A percentile compares a stretch with the other conserved stretches of the same genome.
Evolutionary conservation across 2,113 vertebrate species (phyloP).

Genomic region (Sarotherodon lohbergeri): DNA sequence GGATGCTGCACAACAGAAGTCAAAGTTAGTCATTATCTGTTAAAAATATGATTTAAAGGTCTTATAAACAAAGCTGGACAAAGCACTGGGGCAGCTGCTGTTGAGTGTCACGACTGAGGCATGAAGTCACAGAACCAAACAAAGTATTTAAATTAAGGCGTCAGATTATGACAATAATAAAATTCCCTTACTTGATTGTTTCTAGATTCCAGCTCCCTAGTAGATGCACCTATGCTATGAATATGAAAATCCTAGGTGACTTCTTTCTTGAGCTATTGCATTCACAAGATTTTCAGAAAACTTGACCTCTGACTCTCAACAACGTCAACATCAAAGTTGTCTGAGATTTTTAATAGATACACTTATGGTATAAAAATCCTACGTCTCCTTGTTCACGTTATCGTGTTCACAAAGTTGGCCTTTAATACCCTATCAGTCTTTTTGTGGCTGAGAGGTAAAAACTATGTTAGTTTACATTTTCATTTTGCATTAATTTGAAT

Average conservation of each 20-base stretch:
- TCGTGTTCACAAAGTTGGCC: background rate
- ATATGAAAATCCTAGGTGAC: background rate
- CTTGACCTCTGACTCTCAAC: background rate
- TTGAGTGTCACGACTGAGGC: background rate
- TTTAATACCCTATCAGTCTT: background rate
- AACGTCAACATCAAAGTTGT: background rate
- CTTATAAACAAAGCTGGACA: background rate
- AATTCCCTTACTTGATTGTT: background rate
- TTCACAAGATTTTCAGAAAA: background rate
- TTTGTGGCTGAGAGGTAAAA: background rate
- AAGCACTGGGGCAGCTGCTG: background rate
- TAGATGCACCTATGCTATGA: background rate
- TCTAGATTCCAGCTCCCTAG: background rate
- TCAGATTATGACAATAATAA: background rate
- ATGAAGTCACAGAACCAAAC: background rate
- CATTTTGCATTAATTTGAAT: background rate
- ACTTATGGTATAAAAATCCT: background rate
- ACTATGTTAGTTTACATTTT: background rate
- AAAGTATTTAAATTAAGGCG: background rate
- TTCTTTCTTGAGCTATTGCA: background rate
- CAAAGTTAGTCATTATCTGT: background rate
- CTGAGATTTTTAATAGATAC: background rate
- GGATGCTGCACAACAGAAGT: constrained; percentile 59
- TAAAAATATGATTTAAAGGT: background rate
- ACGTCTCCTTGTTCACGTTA: background rate